Evolutionary conservation across 2,113 vertebrate genomes (phyloP).

Genomic region (Chelonoidis abingdonii): DNA sequence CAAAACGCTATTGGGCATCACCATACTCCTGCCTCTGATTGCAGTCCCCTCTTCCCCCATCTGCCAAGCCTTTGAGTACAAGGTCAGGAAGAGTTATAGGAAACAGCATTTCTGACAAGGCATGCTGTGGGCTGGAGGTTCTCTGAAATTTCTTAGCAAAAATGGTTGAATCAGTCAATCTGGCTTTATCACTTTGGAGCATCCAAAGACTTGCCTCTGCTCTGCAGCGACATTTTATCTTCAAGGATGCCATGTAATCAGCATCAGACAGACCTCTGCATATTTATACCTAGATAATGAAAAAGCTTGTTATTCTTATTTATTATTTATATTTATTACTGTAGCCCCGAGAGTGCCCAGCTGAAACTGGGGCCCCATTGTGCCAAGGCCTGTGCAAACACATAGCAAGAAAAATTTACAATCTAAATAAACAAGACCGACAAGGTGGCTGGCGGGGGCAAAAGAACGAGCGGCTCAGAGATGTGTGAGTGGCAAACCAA

Average conservation of each 20-base stretch:
- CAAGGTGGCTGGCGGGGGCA: not conserved
- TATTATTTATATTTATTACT: not conserved
- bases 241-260: accelerated
- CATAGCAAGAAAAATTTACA: accelerated
- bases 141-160: not conserved
- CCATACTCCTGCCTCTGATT: not conserved
- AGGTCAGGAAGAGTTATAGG: not conserved
- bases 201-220: accelerated
- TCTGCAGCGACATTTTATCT: not conserved
- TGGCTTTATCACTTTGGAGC: accelerated
- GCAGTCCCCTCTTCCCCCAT: not conserved
- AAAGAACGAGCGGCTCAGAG: not conserved
- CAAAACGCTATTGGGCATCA: not conserved
- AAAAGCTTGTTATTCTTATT: not conserved
- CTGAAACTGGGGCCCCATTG: not conserved
- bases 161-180: not conserved
- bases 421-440: not conserved
- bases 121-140: not conserved
- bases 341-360: not conserved
- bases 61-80: not conserved
- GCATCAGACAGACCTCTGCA: accelerated
- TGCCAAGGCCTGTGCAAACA: accelerated
- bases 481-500: accelerated
- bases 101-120: accelerated
- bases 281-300: not conserved